A percentile compares a stretch with the other conserved stretches of the same genome.
These are phyloP conservation scores for Sinocyclocheilus rhinocerous DNA, from an alignment of 2,113 vertebrate species.

Conservation along the genomic window DNA sequence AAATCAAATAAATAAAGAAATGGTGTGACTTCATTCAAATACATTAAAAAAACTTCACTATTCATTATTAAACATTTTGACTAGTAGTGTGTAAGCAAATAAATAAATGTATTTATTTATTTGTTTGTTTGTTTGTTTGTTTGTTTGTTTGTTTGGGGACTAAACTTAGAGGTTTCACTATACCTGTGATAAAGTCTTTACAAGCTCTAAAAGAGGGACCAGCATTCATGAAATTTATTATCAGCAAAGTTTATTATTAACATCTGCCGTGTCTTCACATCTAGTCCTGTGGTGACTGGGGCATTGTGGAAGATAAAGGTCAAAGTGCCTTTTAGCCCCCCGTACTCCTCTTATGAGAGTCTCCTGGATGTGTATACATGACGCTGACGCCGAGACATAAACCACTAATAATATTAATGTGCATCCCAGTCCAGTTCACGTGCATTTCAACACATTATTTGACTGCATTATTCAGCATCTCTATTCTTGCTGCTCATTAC, in stretches of 20 bases:
- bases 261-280: slow-evolving; percentile 72
- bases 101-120: neutral
- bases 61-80: neutral
- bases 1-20: neutral
- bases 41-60: neutral
- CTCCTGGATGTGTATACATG: neutral
- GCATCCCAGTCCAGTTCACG: neutral
- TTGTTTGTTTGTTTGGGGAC: neutral
- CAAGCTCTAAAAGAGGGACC: slow-evolving; percentile 3
- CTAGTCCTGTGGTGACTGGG: slow-evolving; percentile 67
- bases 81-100: neutral
- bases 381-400: neutral
- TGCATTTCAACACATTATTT: neutral
- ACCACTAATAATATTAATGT: neutral
- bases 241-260: slow-evolving; percentile 72
- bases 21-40: neutral
- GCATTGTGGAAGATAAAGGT: slow-evolving; percentile 68
- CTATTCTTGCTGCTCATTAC: neutral
- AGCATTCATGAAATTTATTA: slow-evolving; percentile 52
- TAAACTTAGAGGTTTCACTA: neutral
- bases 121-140: neutral
- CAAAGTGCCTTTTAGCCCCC: slow-evolving; percentile 47
- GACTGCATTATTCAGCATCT: neutral
- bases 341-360: slow-evolving; percentile 41
- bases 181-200: neutral